Evolutionary conservation across 2,888 invertebrate genomes (phyloP).

Genomic region (Microdon myrmicae): DNA sequence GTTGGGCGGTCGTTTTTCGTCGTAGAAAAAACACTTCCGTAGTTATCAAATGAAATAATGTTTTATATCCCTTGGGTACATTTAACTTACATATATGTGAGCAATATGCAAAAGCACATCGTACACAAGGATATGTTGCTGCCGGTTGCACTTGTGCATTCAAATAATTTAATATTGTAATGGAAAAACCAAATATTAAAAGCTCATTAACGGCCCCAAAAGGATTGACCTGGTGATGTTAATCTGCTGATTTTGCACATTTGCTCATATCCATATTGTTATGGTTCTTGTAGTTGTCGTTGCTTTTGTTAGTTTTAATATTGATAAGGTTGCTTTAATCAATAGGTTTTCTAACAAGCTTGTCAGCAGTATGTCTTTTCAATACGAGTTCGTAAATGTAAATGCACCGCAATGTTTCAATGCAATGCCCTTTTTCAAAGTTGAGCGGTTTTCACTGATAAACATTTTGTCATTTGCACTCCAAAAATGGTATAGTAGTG

Average conservation of each 20-base stretch:
- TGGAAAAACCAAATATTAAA: slow-evolving; percentile 38
- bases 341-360: too few species aligned
- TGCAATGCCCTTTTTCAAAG: too few species aligned
- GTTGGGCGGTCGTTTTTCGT: slow-evolving; percentile 17
- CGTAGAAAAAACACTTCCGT: slow-evolving; percentile 16
- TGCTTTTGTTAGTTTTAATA: too few species aligned
- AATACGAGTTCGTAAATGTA: too few species aligned
- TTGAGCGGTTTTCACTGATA: too few species aligned
- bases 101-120: background rate
- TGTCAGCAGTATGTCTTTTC: too few species aligned
- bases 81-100: slow-evolving; percentile 42
- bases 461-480: too few species aligned
- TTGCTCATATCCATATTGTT: too few species aligned
- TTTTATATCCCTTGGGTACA: slow-evolving; percentile 44
- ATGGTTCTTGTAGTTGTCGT: too few species aligned
- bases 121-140: slow-evolving; percentile 4
- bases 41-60: slow-evolving; percentile 36
- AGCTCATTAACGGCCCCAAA: slow-evolving; percentile 49
- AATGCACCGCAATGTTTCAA: too few species aligned
- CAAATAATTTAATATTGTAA: slow-evolving; percentile 48
- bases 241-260: slow-evolving; percentile 30
- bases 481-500: slow-evolving; percentile 9
- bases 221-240: slow-evolving; percentile 28
- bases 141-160: background rate
- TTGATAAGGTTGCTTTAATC: too few species aligned